A percentile compares a stretch with the other conserved stretches of the same genome.
Evolutionary conservation across 2,113 vertebrate species (phyloP).

Genomic region (Progne subis): DNA sequence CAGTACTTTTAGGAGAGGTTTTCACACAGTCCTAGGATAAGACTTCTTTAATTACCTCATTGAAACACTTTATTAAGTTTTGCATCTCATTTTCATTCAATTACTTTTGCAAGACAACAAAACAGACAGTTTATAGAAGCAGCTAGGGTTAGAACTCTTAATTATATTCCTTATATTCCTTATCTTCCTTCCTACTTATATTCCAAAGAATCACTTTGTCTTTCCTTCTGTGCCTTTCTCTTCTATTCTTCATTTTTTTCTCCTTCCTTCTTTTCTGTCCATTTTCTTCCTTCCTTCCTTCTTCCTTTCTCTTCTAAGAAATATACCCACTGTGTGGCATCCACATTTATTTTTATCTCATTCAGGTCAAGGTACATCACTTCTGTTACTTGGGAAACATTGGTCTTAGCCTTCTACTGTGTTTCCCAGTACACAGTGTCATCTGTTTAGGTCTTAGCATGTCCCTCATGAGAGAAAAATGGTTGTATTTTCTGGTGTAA

Average conservation of each 20-base stretch:
- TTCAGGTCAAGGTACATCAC: not conserved
- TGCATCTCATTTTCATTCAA: not conserved
- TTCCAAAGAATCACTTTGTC: not conserved
- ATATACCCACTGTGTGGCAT: not conserved
- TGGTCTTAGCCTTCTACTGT: not conserved
- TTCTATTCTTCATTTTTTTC: not conserved
- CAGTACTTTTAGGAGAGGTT: not conserved
- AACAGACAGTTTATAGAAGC: not conserved
- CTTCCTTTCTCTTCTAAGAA: not conserved
- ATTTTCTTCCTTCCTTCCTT: not conserved
- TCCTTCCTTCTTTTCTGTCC: not conserved
- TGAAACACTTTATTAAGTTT: not conserved
- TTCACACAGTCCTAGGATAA: not conserved
- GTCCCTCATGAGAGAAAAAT: conserved; percentile 31
- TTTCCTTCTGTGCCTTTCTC: not conserved
- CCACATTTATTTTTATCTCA: not conserved
- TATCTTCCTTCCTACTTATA: not conserved
- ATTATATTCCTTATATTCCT: not conserved
- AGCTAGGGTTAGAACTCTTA: not conserved
- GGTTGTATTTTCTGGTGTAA: conserved; percentile 51
- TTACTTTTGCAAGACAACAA: not conserved
- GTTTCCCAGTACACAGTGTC: conserved; percentile 13
- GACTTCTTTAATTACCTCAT: not conserved
- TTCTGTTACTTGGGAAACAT: not conserved
- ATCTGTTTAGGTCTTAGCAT: conserved; percentile 14